A percentile compares a stretch with the other conserved stretches of the same genome.
phyloP scores from a whole-genome alignment of 2,888 invertebrate genomes.

The Perizoma flavofasciatum region DNA sequence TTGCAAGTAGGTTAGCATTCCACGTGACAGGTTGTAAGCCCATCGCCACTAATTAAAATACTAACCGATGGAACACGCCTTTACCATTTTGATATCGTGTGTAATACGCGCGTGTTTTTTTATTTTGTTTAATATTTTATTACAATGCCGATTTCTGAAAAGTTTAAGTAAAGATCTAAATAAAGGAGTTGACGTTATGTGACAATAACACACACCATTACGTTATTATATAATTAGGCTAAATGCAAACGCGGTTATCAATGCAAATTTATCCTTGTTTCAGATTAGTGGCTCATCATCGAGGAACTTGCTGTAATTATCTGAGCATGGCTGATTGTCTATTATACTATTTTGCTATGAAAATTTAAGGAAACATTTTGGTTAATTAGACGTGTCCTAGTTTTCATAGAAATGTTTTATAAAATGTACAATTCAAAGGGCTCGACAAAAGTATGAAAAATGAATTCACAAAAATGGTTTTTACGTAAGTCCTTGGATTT shows the following conservation, averaged over 20 bases:
- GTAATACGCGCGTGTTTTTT: too few relatives aligned
- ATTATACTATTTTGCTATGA: constrained; percentile 32
- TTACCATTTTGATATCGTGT: too few relatives aligned
- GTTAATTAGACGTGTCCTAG: neutral
- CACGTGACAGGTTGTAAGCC: too few relatives aligned
- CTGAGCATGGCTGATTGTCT: constrained; percentile 52
- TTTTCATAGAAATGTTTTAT: neutral
- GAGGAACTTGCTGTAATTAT: constrained; percentile 74
- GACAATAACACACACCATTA: too few relatives aligned
- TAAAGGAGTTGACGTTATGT: too few relatives aligned
- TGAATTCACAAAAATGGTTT: constrained; percentile 17
- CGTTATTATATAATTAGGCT: constrained; percentile 24
- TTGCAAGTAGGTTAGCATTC: too few relatives aligned
- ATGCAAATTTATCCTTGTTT: constrained; percentile 79
- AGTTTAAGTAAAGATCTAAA: too few relatives aligned
- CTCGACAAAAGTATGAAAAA: constrained; percentile 24
- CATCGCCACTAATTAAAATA: too few relatives aligned
- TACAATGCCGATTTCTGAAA: too few relatives aligned
- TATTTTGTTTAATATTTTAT: too few relatives aligned
- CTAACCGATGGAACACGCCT: too few relatives aligned
- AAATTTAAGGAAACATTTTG: constrained; percentile 20
- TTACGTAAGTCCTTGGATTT: constrained; percentile 38
- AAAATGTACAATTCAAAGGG: constrained; percentile 2
- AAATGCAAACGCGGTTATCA: constrained; percentile 59
- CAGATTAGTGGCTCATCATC: constrained; percentile 74